Evolutionary conservation across 1,140 invertebrate species (phyloP).

Genomic region (Augochlora pura): DNA sequence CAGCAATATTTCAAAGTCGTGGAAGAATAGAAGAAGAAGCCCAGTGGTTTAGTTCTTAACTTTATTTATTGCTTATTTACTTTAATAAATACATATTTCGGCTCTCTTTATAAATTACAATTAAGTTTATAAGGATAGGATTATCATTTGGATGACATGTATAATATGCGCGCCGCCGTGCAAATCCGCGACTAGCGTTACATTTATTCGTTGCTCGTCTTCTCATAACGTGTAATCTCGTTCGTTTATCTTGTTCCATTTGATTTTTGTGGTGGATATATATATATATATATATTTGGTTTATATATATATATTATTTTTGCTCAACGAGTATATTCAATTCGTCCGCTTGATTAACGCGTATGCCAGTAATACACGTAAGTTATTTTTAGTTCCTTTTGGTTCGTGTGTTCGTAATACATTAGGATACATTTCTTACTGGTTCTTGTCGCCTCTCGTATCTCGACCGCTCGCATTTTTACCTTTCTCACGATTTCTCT

Average conservation of each 20-base stretch:
- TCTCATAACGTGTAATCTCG: slow-evolving; percentile 25
- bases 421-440: neutral
- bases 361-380: slow-evolving; percentile 24
- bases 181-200: slow-evolving; percentile 47
- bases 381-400: neutral
- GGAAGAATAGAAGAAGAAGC: neutral
- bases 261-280: slow-evolving; percentile 6
- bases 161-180: slow-evolving; percentile 58
- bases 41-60: slow-evolving; percentile 62
- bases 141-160: slow-evolving; percentile 62
- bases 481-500: slow-evolving; percentile 59
- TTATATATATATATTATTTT: neutral
- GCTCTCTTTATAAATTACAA: slow-evolving; percentile 80
- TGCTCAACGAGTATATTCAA: neutral
- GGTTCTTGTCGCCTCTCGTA: neutral
- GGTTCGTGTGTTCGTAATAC: neutral
- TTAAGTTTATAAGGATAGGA: slow-evolving; percentile 79
- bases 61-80: slow-evolving; percentile 81
- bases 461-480: slow-evolving; percentile 56
- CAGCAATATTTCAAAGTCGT: too few species aligned
- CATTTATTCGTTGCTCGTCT: slow-evolving; percentile 11
- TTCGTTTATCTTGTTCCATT: neutral
- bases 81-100: slow-evolving; percentile 81
- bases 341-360: slow-evolving; percentile 28
- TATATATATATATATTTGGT: too few species aligned